phyloP scores from a whole-genome alignment of 1,140 invertebrate genomes.

The Parapsyche elsis region DNA sequence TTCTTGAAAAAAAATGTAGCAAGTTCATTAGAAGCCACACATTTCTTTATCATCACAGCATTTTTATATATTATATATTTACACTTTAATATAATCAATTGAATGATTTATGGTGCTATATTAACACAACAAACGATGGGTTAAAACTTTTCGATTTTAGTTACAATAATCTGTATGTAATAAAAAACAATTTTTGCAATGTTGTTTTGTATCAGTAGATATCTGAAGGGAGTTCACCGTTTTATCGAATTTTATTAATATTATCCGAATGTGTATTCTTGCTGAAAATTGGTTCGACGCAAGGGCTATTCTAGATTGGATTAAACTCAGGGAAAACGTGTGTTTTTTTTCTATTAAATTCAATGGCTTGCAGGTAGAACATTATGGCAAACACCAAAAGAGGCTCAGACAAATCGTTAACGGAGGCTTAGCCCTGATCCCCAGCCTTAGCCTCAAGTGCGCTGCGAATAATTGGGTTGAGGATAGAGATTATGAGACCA shows the following conservation, averaged over 20 bases:
- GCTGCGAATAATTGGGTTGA: slow-evolving; percentile 56
- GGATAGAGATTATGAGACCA: slow-evolving; percentile 54
- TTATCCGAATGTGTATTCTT: slow-evolving; percentile 6
- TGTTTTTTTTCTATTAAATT: slow-evolving; percentile 36
- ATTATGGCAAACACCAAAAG: slow-evolving; percentile 50
- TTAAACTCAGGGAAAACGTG: slow-evolving; percentile 21
- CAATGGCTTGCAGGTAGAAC: slow-evolving; percentile 46
- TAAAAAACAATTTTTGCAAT: too few species aligned
- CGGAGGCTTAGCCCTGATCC: slow-evolving; percentile 55
- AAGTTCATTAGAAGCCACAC: too few species aligned
- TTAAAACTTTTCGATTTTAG: too few species aligned
- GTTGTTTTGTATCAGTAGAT: too few species aligned
- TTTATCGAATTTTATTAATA: slow-evolving; percentile 27
- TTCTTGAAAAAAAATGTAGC: too few species aligned
- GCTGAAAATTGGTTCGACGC: slow-evolving; percentile 22
- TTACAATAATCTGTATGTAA: too few species aligned
- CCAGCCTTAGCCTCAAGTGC: slow-evolving; percentile 51
- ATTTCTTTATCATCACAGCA: too few species aligned
- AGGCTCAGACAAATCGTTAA: slow-evolving; percentile 56
- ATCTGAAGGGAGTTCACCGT: neutral
- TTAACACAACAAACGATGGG: too few species aligned
- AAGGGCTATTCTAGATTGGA: slow-evolving; percentile 9
- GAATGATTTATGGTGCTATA: too few species aligned
- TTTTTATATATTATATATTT: too few species aligned
- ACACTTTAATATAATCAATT: too few species aligned